Percentiles rank a stretch among this genome's conserved stretches.
Conservation (phyloP, 1,140 invertebrate genomes). For the Doryteuthis pealeii region DNA sequence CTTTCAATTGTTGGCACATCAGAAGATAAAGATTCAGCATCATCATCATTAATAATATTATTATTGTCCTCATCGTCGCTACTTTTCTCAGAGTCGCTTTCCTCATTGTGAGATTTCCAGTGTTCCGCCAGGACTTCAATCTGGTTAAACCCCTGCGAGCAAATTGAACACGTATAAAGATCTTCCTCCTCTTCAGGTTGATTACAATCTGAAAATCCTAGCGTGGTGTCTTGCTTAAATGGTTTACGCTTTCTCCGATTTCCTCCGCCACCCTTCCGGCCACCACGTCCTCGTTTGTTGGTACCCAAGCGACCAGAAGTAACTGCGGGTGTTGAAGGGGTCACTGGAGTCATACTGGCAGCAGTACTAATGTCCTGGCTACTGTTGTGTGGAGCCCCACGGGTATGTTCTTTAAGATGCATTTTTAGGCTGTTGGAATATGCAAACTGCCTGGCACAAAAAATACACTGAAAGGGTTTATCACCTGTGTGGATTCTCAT, state of each 20-base stretch:
- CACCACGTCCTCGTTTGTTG: not conserved
- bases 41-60: too few relatives aligned
- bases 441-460: constrained; percentile 18
- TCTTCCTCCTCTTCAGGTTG: not conserved
- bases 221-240: not conserved
- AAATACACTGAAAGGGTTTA: constrained; percentile 19
- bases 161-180: not conserved
- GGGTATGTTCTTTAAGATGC: constrained; percentile 54
- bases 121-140: not conserved
- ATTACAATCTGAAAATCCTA: not conserved
- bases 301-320: not conserved
- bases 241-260: not conserved
- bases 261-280: not conserved
- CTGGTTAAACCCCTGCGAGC: not conserved
- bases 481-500: constrained; percentile 48
- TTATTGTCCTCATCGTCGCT: not conserved
- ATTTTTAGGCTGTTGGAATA: constrained; percentile 20
- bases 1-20: too few relatives aligned
- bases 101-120: constrained; percentile 3
- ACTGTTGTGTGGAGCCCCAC: constrained; percentile 41
- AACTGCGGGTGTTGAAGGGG: not conserved
- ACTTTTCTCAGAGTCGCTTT: not conserved
- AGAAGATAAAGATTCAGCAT: too few relatives aligned
- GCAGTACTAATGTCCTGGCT: not conserved
- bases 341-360: not conserved